A percentile compares a stretch with the other conserved stretches of the same genome.
These are phyloP conservation scores for Atta cephalotes DNA, from an alignment of 1,140 invertebrate species.

Conservation along the genomic window DNA sequence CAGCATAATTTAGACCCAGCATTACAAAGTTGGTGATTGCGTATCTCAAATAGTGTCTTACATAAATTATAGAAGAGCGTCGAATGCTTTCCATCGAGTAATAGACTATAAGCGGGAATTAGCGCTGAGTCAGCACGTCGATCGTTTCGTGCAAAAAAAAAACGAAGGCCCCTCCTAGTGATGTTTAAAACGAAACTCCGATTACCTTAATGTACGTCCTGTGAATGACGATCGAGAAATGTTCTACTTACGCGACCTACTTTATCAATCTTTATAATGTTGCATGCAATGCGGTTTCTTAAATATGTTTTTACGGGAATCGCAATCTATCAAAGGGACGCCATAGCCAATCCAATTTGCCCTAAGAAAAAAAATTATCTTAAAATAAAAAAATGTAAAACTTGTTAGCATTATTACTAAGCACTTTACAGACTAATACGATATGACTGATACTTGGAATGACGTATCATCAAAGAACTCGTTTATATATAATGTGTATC, in stretches of 20 bases:
- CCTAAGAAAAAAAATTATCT: constrained; percentile 4
- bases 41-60: constrained; percentile 20
- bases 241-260: constrained; percentile 34
- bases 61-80: not conserved
- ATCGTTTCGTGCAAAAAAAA: not conserved
- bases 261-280: constrained; percentile 45
- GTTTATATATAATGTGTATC: not conserved
- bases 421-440: not conserved
- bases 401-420: constrained; percentile 1
- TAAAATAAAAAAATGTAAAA: constrained; percentile 11
- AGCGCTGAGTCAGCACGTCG: constrained; percentile 36
- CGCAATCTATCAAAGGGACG: constrained; percentile 25
- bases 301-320: constrained; percentile 16
- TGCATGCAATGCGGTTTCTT: constrained; percentile 41
- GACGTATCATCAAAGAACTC: not conserved
- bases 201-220: constrained; percentile 35
- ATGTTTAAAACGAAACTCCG: constrained; percentile 38
- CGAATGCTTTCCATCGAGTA: not conserved
- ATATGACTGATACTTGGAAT: not conserved
- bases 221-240: constrained; percentile 29
- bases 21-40: not conserved
- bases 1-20: not conserved
- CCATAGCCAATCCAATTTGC: not conserved
- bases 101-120: constrained; percentile 22
- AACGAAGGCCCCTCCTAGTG: not conserved